Base-by-base conservation (phyloP, 2,113 vertebrate species). In the Plecturocebus donacophilus region DNA sequence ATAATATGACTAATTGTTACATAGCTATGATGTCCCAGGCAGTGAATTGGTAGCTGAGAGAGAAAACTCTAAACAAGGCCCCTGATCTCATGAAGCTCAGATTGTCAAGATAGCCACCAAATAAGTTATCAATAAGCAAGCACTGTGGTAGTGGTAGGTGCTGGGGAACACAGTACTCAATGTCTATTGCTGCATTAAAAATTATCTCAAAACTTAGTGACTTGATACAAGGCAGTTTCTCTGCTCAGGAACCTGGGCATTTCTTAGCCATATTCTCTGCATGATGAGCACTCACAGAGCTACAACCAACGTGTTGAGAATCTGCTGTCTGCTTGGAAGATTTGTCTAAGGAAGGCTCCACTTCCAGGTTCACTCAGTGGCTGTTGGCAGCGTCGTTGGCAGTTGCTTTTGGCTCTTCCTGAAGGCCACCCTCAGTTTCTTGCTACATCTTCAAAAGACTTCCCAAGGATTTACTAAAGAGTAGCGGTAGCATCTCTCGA, bases 401-500 rank as follows among this genome's bases (percentile, higher is more conserved):
- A 38, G 3, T 23, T 68, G 45, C 82, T 82, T 71, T 35, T 4
- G 11, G 30, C 49, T 35, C 0, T 52, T 49, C 61, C 20, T 23
- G 9, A 25, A 54, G 54, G 23, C n/a, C 12, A 7, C 9, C 32
- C 10, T 85, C 30, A 6, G 6, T 54, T 86, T 75, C 81, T 38
- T 35, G 12, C 27, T 61, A 68, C 35, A 35, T 30, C 25, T 45
- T 40, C 8, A 32, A 32, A 81, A 79, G 76, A 84, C 42, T 66
- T 80, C 16, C 12, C 45, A 10, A 82, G 73, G 23, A 19, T 64
- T 73, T 25, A 8, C 47, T 68, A 9, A 54, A 35, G 13, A 30
- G 5, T n/a, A 45, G 20, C 35, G 8, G 16, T n/a, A 5, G 35
- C 11, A 0, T 11, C 9, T 45, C 1, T 0, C 1, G 1, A 38